A percentile compares a stretch with the other conserved stretches of the same genome.
Conservation (phyloP, 2,888 invertebrate species). For the Agapostemon virescens region DNA sequence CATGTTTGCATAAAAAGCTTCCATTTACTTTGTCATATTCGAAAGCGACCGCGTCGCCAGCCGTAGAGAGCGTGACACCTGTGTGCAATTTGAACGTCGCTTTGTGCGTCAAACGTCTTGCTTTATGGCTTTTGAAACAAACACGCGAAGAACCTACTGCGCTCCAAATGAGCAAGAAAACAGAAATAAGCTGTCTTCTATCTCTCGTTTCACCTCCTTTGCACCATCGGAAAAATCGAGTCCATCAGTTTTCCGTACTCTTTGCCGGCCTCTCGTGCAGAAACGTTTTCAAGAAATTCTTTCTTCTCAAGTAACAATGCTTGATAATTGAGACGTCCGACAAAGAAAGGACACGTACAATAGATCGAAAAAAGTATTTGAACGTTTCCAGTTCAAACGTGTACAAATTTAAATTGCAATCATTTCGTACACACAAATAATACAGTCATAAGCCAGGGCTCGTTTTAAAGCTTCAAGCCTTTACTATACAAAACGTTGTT, state of each 20-base stretch:
- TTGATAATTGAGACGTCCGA: too few relatives aligned
- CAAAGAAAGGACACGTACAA: too few relatives aligned
- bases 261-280: too few relatives aligned
- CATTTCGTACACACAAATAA: too few relatives aligned
- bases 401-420: too few relatives aligned
- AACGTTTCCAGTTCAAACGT: too few relatives aligned
- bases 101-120: background rate
- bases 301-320: background rate
- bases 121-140: constrained; percentile 17
- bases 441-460: too few relatives aligned
- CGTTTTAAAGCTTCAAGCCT: too few relatives aligned
- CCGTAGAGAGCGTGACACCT: background rate
- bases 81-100: constrained; percentile 13
- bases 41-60: background rate
- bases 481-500: too few relatives aligned
- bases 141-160: background rate
- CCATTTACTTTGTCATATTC: constrained; percentile 26
- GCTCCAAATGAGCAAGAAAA: background rate
- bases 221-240: background rate
- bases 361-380: too few relatives aligned
- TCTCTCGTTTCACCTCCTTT: background rate
- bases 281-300: background rate
- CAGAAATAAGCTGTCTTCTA: background rate
- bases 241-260: too few relatives aligned
- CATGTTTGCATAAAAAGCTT: constrained; percentile 21